Evolutionary conservation across 1,140 invertebrate genomes (phyloP).

Genomic region (Euura saliciscinereae): DNA sequence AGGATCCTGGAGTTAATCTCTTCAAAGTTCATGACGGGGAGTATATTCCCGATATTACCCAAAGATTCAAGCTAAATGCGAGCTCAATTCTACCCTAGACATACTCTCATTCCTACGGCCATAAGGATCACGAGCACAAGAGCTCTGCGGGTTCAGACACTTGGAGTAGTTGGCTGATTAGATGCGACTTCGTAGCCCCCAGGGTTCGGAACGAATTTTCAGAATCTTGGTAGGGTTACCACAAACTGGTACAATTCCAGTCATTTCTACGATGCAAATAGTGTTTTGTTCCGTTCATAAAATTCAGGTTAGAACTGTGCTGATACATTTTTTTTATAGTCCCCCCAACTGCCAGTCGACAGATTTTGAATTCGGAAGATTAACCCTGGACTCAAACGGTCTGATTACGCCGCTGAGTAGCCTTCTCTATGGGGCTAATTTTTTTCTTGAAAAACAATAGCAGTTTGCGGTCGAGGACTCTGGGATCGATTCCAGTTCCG

Average conservation of each 20-base stretch:
- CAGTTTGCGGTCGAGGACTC: not conserved
- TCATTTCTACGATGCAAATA: no score
- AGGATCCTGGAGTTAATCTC: not conserved
- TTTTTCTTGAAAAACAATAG: constrained; percentile 7
- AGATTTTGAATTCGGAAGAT: no score
- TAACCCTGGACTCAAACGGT: no score
- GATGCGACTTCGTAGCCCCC: not conserved
- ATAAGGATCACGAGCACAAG: no score
- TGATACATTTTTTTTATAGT: no score
- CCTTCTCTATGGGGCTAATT: not conserved
- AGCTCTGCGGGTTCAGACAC: not conserved
- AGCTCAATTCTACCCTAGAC: not conserved
- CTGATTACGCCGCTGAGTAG: no score
- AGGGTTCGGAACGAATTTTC: not conserved
- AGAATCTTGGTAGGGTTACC: not conserved
- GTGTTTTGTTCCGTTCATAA: no score
- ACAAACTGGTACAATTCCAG: no score
- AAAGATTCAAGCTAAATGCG: not conserved
- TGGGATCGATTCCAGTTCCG: not conserved
- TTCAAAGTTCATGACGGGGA: not conserved
- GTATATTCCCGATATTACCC: not conserved
- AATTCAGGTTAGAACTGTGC: no score
- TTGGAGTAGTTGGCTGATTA: not conserved
- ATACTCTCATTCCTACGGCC: no score
- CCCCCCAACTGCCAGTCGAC: no score